A percentile compares a stretch with the other conserved stretches of the same genome.
These are phyloP conservation scores for Lingula anatina DNA, from an alignment of 2,888 invertebrate species.

Conservation along the genomic window DNA sequence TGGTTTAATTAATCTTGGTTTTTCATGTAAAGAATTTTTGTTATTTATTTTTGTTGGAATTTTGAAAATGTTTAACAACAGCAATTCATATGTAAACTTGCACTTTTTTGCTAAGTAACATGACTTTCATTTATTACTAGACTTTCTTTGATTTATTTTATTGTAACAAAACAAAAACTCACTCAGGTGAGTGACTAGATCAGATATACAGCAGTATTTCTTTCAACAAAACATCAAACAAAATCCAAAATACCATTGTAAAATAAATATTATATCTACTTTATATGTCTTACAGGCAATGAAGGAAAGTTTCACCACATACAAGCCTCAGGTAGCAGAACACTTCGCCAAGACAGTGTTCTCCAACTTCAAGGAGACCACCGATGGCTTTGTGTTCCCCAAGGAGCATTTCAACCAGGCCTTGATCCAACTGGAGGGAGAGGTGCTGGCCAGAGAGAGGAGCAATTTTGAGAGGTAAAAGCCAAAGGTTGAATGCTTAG, in stretches of 20 bases:
- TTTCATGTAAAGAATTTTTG: not conserved
- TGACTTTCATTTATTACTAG: no score
- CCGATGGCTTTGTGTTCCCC: conserved; percentile 26
- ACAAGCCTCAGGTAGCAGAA: conserved; percentile 45
- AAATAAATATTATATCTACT: not conserved
- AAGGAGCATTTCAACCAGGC: conserved; percentile 37
- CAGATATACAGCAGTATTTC: no score
- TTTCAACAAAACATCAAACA: no score
- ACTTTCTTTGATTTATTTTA: no score
- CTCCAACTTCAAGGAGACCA: conserved; percentile 24
- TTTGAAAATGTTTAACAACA: not conserved
- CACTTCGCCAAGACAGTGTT: conserved; percentile 37
- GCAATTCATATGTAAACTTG: no score
- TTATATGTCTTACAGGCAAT: conserved; percentile 28
- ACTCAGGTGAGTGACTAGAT: no score
- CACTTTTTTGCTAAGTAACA: no score
- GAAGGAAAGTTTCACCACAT: conserved; percentile 48
- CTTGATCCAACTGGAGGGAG: conserved; percentile 32
- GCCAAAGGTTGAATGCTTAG: no score
- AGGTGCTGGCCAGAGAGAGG: conserved; percentile 44
- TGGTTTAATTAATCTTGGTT: conserved; percentile 1
- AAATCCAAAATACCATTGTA: no score
- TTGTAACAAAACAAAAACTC: no score
- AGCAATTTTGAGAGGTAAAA: conserved; percentile 47
- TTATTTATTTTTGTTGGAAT: not conserved